These are phyloP conservation scores for Sicus ferrugineus DNA, from an alignment of 2,888 invertebrate species.

Conservation along the genomic window DNA sequence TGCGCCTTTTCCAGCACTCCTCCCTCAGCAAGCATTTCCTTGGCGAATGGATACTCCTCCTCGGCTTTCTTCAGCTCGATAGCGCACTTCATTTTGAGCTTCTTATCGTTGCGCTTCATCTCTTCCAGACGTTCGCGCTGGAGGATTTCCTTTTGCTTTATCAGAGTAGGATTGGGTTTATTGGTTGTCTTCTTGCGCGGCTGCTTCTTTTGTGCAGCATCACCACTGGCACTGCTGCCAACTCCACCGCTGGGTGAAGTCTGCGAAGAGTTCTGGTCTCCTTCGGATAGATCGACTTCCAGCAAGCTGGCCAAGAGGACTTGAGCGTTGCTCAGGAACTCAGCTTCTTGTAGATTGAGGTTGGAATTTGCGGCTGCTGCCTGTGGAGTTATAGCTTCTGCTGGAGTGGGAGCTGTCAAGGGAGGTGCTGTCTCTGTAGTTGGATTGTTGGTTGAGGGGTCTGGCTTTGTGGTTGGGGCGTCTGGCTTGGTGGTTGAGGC, in stretches of 20 bases:
- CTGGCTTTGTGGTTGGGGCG: neutral
- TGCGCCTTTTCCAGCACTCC: neutral
- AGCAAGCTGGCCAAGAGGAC: conserved; percentile 59
- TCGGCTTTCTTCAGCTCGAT: conserved; percentile 55
- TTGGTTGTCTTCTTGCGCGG: conserved; percentile 62
- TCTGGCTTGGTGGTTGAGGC: too few species aligned
- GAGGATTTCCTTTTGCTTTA: conserved; percentile 56
- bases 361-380: neutral
- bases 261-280: conserved; percentile 18
- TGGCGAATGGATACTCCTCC: conserved; percentile 53
- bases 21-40: conserved; percentile 47
- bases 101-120: conserved; percentile 56
- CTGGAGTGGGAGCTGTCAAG: neutral
- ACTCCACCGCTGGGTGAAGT: conserved; percentile 19
- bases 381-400: neutral
- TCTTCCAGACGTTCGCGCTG: conserved; percentile 58
- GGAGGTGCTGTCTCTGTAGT: neutral
- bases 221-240: conserved; percentile 17
- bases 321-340: conserved; percentile 49
- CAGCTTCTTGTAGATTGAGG: conserved; percentile 40
- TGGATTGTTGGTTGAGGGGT: neutral
- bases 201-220: conserved; percentile 52
- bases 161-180: conserved; percentile 61
- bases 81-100: conserved; percentile 56
- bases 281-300: conserved; percentile 58